phyloP scores from a whole-genome alignment of 2,113 vertebrate species.

The Lepisosteus oculatus region DNA sequence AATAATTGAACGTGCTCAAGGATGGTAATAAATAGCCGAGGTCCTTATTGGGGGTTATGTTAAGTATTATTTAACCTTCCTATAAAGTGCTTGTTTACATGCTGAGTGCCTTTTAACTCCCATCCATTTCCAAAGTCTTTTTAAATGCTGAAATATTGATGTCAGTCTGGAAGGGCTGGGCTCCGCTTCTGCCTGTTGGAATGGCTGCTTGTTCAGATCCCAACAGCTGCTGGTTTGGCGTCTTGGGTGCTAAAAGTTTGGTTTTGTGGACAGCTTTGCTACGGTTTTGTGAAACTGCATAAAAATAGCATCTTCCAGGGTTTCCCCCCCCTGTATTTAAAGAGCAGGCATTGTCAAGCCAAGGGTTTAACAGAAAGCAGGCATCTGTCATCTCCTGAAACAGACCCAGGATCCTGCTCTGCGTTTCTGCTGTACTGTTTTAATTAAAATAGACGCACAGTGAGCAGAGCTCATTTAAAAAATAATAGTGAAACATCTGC shows the following conservation, averaged over 20 bases:
- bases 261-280: background rate
- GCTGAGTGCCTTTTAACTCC: conserved; percentile 74
- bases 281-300: background rate
- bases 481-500: too few relatives aligned
- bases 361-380: conserved; percentile 3
- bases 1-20: background rate
- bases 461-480: too few relatives aligned
- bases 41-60: conserved; percentile 38
- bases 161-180: conserved; percentile 58
- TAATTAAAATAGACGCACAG: background rate
- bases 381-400: background rate
- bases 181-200: conserved; percentile 47
- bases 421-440: background rate
- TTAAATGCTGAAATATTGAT: conserved; percentile 67
- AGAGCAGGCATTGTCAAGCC: background rate
- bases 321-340: background rate
- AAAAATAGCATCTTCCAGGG: background rate
- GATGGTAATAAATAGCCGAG: background rate
- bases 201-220: background rate
- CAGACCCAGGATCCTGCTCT: conserved; percentile 30
- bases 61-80: conserved; percentile 76
- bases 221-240: background rate
- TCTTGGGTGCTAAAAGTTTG: conserved; percentile 2
- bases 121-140: conserved; percentile 60
- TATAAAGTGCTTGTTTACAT: conserved; percentile 69